Base-by-base conservation (phyloP, 2,797 vertebrate species). In the Ispidina lecontei region DNA sequence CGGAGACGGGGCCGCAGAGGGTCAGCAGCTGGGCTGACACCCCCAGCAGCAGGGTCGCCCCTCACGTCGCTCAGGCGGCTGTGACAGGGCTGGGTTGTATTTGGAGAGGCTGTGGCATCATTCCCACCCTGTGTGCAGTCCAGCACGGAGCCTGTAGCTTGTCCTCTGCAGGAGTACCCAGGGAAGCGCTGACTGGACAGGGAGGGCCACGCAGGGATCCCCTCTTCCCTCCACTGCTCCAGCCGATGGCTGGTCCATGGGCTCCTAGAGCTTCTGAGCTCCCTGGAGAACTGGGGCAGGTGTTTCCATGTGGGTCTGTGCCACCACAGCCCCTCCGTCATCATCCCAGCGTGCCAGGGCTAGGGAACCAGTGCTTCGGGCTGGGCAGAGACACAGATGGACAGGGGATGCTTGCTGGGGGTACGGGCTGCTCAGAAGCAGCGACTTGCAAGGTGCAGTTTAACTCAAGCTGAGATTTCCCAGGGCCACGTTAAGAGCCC, bases 171-270 rank as follows among this genome's bases (percentile, higher is more conserved):
- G 43, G 10, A 49, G 12, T 3, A 2, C 18, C 6, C 56, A 7
- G 21, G 14, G 3, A 35, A 37, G 65, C 1, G 0, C 31, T 5
- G 3, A 22, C 22, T 1, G 2, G 41, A 7, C 79, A 12, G 37
- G 55, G 4, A 6, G 71, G 17, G 49, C 12, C 4, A 0, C 1
- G 7, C 63, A 14, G 56, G 21, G 73, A 51, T 55, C 20, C 33
- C 41, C 20, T 74, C 47, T 46, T 2, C 0, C 29, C 47, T 39
- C 68, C 15, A 1, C 12, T 8, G 3, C 29, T 5, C 19, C 0
- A 49, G 46, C 37, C 2, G 0, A 17, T 10, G 58, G n/a, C 28
- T 44, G 6, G 1, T 25, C 62, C 52, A 3, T 0, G 3, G 54
- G 41, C 20, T 70, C 58, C 39, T 18, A 5, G 47, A 15, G 44